Evolutionary conservation across 1,140 invertebrate genomes (phyloP), one percentile per base, ranked within the genome.

Genomic region (Euschistus heros): DNA sequence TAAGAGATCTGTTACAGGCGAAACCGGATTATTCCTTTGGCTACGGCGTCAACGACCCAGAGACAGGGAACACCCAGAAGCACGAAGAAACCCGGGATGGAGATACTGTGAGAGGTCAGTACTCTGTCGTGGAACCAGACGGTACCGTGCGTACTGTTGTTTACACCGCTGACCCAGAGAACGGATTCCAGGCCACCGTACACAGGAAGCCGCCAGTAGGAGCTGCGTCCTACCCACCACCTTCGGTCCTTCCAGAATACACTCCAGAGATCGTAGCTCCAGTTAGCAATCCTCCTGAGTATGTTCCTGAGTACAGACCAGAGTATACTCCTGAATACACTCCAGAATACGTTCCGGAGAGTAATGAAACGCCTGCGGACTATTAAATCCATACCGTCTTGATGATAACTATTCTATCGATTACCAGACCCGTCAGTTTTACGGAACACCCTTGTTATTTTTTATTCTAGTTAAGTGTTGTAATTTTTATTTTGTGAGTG

Each of bases 31-130:
- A 87, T 69, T 78, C 80, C 37, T 87, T 84, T 72, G 77, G 81
- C 1, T 87, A 86, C 71, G 84, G 84, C 46, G 83, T 87, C 15
- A 80, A 84, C 66, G 85, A 87, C 74, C 81, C 83, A 2, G 76
- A 80, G 70, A 85, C 80, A 68, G 84, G 86, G 52, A 84, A 88
- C 73, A 80, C 79, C 62, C 85, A 88, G 73, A 82, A 80, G 68
- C 84, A 86, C 67, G 80, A 83, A 68, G 85, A 88, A 73, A 80
- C 78, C 47, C 79, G 86, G 47, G 79, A 84, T 66, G 86, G 86
- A 42, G 84, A 88, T 70, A 77, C 80, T 2, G 85, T 88, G 0
- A 75, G 75, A 20, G 86, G 86, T 24, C 80, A 84, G 71, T 88
- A 87, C 75, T 82, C 80, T 6, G 76, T 82, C 59, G 70, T 77